Evolutionary conservation across 2,113 vertebrate genomes (phyloP), one percentile per base, ranked within the genome.

Genomic region (Morone chrysops): DNA sequence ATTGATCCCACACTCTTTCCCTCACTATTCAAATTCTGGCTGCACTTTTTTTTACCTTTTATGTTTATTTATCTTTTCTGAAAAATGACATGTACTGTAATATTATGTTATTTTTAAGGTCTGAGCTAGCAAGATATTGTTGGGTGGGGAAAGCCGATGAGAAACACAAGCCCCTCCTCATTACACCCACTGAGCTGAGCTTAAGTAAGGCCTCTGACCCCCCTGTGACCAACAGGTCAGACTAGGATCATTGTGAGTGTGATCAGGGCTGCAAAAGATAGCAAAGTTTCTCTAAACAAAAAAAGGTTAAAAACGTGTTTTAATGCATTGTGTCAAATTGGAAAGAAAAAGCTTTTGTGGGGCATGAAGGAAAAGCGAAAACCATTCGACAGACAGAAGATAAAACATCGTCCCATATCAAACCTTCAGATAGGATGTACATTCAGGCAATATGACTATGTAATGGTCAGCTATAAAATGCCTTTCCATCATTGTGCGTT

Each of bases 401-500:
- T 72, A 67, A 73, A 75, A 51, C 62, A 80, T 13, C 18, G 9
- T 48, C n/a, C 16, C 43, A 43, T 18, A 4, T 59, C 4, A 45
- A 41, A 59, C 65, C 47, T 50, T 73, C 75, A 60, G 63, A 74
- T 1, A 14, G 17, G 68, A 78, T 20, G 51, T 53, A 43, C 72
- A 75, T 66, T 40, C 40, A 66, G 74, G 38, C 53, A 71, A 81
- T 73, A 70, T 43, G 78, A 82, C 36, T 13, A 60, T 22, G 57
- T 78, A 81, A 89, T 51, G 50, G 59, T 48, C 1, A 43, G 73
- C 83, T n/a, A 85, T 90, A 81, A 92, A 90, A 85, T 8, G 67
- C 71, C 62, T 80, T 69, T 92, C 84, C 62, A 80, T 91, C 88
- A 89, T 60, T 68, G 85, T 79, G 81, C 66, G 22, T 8, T 54